Conservation (phyloP, 2,113 vertebrate species). For the Semnornis frantzii region DNA sequence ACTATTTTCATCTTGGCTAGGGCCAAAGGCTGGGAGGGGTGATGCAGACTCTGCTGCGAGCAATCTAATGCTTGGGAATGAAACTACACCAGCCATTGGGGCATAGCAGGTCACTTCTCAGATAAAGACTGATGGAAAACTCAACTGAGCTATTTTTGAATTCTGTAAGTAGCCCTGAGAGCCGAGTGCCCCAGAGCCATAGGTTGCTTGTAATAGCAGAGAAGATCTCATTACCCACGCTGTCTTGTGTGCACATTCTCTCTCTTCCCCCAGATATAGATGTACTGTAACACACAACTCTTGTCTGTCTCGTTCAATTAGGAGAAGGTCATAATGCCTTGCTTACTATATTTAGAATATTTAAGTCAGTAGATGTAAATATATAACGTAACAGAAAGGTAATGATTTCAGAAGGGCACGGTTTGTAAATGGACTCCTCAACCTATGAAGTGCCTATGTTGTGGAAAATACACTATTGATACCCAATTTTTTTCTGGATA, state of each 20-base stretch:
- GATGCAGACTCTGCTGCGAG: background rate
- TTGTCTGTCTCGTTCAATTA: constrained; percentile 31
- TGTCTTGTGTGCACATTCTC: constrained; percentile 21
- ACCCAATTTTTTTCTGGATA: background rate
- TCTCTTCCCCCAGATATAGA: constrained; percentile 32
- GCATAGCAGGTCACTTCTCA: background rate
- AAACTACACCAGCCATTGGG: background rate
- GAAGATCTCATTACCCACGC: constrained; percentile 40
- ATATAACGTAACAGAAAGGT: background rate
- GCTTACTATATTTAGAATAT: constrained; percentile 36
- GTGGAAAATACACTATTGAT: background rate
- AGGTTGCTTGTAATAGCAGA: constrained; percentile 37
- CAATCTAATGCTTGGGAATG: background rate
- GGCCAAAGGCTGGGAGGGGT: background rate
- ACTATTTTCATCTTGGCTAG: background rate
- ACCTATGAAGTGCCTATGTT: background rate
- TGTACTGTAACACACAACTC: background rate
- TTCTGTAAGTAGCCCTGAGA: background rate
- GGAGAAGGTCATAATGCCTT: constrained; percentile 34
- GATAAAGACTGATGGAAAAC: constrained; percentile 18
- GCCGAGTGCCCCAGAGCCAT: background rate
- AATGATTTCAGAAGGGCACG: background rate
- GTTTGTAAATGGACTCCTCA: background rate
- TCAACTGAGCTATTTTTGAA: background rate
- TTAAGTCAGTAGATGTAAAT: constrained; percentile 29